Percentiles rank a stretch among this genome's conserved stretches.
These are phyloP conservation scores for Parambassis ranga DNA, from an alignment of 2,797 vertebrate genomes.

Conservation along the genomic window DNA sequence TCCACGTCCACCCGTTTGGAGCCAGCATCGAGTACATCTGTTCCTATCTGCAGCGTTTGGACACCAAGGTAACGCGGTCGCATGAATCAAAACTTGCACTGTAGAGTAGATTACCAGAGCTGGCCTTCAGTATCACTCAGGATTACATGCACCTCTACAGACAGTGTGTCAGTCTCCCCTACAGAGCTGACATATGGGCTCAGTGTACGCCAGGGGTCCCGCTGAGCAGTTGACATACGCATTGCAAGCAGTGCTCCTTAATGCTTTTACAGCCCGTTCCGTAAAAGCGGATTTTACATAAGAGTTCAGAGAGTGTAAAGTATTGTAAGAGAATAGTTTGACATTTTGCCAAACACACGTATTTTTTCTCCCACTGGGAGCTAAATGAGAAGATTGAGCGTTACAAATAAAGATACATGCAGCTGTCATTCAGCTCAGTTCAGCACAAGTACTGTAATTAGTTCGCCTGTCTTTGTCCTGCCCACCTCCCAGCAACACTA, in stretches of 20 bases:
- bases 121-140: conserved; percentile 2
- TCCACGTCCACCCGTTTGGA: conserved; percentile 92
- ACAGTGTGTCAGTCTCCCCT: conserved; percentile 11
- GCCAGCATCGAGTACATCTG: conserved; percentile 96
- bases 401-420: not conserved
- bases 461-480: not conserved
- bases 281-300: conserved; percentile 1
- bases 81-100: conserved; percentile 1
- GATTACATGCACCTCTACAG: conserved; percentile 10
- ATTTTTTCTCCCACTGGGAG: not conserved
- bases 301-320: not conserved
- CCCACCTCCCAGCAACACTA: not conserved
- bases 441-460: not conserved
- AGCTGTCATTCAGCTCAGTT: not conserved
- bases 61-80: conserved; percentile 83
- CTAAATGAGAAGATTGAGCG: not conserved
- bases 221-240: conserved; percentile 20
- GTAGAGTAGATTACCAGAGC: not conserved
- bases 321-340: not conserved
- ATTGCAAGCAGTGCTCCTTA: not conserved
- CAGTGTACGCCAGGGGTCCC: conserved; percentile 23
- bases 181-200: conserved; percentile 30
- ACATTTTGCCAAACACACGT: not conserved
- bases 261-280: conserved; percentile 17
- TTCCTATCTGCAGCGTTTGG: conserved; percentile 91